Evolutionary conservation across 2,113 vertebrate species (phyloP).

Genomic region (Lepisosteus osseus): DNA sequence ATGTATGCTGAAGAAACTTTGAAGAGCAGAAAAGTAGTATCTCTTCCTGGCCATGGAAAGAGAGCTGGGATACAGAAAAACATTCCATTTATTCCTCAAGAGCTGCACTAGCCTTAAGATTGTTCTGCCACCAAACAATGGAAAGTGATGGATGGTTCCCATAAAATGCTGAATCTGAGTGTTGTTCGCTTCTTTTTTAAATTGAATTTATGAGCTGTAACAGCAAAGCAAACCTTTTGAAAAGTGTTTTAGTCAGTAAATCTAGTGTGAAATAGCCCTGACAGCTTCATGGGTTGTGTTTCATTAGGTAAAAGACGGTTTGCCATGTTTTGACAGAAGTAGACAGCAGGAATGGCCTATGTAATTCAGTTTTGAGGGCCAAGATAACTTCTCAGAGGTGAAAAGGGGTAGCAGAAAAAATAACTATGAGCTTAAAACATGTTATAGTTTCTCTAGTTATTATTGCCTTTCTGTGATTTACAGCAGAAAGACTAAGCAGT

Average conservation of each 20-base stretch:
- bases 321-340: conserved; percentile 9
- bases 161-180: conserved; percentile 13
- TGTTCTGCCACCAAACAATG: neutral
- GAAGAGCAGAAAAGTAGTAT: too few species aligned
- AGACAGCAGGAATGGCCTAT: neutral
- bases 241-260: conserved; percentile 21
- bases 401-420: neutral
- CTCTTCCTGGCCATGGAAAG: neutral
- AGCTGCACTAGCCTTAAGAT: neutral
- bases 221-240: conserved; percentile 11
- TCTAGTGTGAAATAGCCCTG: conserved; percentile 39
- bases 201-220: conserved; percentile 3
- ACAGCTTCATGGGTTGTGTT: conserved; percentile 36
- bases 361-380: neutral
- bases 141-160: conserved; percentile 4
- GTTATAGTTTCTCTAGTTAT: neutral
- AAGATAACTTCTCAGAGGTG: neutral
- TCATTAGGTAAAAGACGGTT: conserved; percentile 45
- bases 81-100: neutral
- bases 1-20: too few species aligned
- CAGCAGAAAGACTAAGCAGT: neutral
- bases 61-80: neutral
- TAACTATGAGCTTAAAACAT: neutral
- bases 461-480: neutral
- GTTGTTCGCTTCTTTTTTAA: conserved; percentile 1